Conservation (phyloP, 1,140 invertebrate species). For the Dreissena rostriformis region DNA sequence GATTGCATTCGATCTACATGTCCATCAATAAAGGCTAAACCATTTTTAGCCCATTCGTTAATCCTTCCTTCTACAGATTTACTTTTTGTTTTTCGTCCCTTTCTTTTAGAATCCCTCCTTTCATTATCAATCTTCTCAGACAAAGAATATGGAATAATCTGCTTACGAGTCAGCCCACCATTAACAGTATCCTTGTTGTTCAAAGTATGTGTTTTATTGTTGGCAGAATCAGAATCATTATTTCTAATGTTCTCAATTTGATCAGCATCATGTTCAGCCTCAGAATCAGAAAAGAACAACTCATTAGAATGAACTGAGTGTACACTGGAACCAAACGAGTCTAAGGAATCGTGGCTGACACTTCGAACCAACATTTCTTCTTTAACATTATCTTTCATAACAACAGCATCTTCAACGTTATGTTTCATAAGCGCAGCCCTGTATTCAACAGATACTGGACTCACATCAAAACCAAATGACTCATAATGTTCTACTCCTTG, state of each 20-base stretch:
- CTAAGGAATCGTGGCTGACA: constrained; percentile 26
- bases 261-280: constrained; percentile 34
- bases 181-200: neutral
- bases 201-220: neutral
- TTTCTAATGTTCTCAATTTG: neutral
- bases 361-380: constrained; percentile 3
- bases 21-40: neutral
- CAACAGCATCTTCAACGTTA: neutral
- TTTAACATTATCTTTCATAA: neutral
- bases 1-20: neutral
- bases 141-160: constrained; percentile 44
- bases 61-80: constrained; percentile 31
- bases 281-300: constrained; percentile 52
- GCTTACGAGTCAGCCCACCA: constrained; percentile 9
- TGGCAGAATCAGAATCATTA: too few relatives aligned
- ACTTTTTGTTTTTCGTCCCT: constrained; percentile 16
- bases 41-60: neutral
- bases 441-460: neutral
- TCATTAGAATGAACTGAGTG: constrained; percentile 46
- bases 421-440: neutral
- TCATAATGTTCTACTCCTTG: too few relatives aligned
- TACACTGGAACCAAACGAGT: constrained; percentile 48
- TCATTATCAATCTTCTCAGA: constrained; percentile 2
- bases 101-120: constrained; percentile 13
- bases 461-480: constrained; percentile 53